Evolutionary conservation across 2,113 vertebrate genomes (phyloP).

Genomic region (Cygnus atratus): DNA sequence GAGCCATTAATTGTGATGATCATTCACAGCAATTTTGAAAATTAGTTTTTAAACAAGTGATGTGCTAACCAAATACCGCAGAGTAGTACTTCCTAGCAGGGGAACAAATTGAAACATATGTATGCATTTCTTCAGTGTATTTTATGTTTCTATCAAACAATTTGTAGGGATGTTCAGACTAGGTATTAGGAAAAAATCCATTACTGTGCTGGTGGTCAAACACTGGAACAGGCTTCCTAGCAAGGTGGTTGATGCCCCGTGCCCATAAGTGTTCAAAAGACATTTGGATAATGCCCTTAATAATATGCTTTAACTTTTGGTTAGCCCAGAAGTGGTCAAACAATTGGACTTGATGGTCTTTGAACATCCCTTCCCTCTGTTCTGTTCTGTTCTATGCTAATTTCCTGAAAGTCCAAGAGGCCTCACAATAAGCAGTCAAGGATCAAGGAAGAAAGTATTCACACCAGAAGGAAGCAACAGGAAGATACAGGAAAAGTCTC

Average conservation of each 20-base stretch:
- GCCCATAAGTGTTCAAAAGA: too few relatives aligned
- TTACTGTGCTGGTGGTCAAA: too few relatives aligned
- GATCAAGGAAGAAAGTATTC: neutral
- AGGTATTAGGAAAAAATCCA: too few relatives aligned
- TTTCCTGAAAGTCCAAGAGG: neutral
- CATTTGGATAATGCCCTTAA: too few relatives aligned
- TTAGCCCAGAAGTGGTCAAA: too few relatives aligned
- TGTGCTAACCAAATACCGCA: neutral
- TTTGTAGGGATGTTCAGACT: too few relatives aligned
- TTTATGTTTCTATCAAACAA: neutral
- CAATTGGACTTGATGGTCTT: too few relatives aligned
- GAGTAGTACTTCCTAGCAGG: neutral
- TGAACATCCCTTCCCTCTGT: too few relatives aligned
- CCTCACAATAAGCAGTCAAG: neutral
- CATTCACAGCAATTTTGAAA: neutral
- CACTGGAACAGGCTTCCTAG: too few relatives aligned
- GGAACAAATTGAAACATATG: neutral
- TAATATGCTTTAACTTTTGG: too few relatives aligned
- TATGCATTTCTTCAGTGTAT: fast-evolving
- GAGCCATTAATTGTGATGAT: neutral
- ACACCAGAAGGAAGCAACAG: neutral
- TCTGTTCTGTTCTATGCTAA: neutral
- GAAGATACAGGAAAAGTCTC: neutral
- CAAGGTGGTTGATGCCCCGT: too few relatives aligned
- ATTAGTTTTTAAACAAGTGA: neutral